A percentile compares a stretch with the other conserved stretches of the same genome.
These are phyloP conservation scores for Chymomyza caudatula DNA, from an alignment of 2,888 invertebrate genomes.

Conservation along the genomic window DNA sequence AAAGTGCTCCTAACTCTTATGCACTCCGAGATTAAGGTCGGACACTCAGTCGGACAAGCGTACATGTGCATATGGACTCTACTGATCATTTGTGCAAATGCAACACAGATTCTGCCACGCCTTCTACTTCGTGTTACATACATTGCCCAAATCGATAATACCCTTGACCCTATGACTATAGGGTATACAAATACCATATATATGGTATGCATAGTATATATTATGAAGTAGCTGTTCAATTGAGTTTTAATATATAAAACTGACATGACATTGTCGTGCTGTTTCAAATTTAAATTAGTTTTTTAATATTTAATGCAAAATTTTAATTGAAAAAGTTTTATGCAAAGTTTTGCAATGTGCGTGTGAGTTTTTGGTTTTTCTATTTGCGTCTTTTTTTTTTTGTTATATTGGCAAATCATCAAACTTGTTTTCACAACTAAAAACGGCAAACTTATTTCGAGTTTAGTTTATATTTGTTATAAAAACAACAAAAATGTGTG, in stretches of 20 bases:
- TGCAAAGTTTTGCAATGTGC: conserved; percentile 17
- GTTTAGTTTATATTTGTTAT: conserved; percentile 57
- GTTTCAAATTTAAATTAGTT: conserved; percentile 54
- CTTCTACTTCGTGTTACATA: no score
- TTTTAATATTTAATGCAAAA: conserved; percentile 50
- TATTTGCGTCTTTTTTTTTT: background rate
- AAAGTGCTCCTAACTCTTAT: no score
- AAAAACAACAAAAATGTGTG: conserved; percentile 46
- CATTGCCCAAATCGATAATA: no score
- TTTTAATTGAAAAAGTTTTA: conserved; percentile 40
- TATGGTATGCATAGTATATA: background rate
- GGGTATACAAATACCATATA: no score
- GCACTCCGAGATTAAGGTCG: no score
- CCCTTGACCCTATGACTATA: background rate
- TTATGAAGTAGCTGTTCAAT: background rate
- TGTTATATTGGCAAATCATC: background rate
- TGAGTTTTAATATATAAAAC: background rate
- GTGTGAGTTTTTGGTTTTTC: conserved; percentile 24
- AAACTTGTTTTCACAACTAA: background rate
- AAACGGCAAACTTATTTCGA: conserved; percentile 12
- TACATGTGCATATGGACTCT: no score
- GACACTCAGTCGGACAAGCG: no score
- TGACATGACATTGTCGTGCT: conserved; percentile 14
- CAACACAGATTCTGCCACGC: no score
- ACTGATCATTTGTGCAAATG: no score